Evolutionary conservation across 92 coral and sea anemone genomes (phyloP), one percentile per base, ranked within the genome.

Genomic region (Epizoanthus illoricatus): DNA sequence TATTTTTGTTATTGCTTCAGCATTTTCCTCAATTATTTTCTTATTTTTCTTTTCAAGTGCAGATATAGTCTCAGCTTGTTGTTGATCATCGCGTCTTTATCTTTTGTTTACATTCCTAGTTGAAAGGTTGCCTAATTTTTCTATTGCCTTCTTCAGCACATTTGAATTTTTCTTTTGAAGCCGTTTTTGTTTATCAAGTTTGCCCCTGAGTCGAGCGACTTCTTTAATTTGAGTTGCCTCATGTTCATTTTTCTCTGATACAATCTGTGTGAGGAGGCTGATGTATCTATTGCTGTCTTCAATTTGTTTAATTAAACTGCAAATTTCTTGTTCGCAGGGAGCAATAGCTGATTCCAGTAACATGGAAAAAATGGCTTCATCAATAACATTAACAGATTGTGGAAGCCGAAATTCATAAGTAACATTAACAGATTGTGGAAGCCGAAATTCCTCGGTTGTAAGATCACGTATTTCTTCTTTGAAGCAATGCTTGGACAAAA

Each of bases 91-190:
- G 0, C 80, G 80, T 19, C 49, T 58, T 5, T 43, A 11, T 39
- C 42, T 75, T 75, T 75, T 75, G n/a, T 75, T 75, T 75, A 75
- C 55, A 59, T 75, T 75, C 8, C 56, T 24, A 39, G 80, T 66
- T 17, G 80, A 59, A 49, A 75, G 7, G 7, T 75, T 75, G 6
- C 80, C 68, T 57, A 75, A 54, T 40, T 75, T 75, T 74, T 75
- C 56, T 66, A 59, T 75, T 4, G 80, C 61, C 15, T 75, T 54
- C 56, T 75, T 75, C n/a, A 75, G 7, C 7, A 7, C 71, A 17
- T 49, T 54, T 11, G 72, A 24, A 9, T 58, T 62, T 64, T 73
- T 69, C 21, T 74, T 62, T 33, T 43, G 74, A 11, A 62, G 9
- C 39, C 73, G 74, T 56, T 74, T 66, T 9, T 56, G 56, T 18